Evolutionary conservation across 1,140 invertebrate species (phyloP).

Genomic region (Triops longicaudatus): DNA sequence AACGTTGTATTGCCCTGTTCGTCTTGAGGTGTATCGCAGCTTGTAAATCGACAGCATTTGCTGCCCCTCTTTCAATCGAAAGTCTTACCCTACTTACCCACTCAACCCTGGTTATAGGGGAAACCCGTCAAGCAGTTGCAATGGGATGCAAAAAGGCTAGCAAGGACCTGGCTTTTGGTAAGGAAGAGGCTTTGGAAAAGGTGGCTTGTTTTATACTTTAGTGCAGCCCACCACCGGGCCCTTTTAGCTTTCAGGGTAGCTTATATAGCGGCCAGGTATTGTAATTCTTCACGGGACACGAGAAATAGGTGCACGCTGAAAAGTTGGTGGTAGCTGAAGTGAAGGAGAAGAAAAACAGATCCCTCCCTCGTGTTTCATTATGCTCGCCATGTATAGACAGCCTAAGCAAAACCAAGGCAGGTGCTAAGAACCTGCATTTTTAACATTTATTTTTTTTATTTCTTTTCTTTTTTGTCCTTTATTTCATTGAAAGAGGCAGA

Average conservation of each 20-base stretch:
- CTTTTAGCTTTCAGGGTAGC: background rate
- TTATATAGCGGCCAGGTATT: conserved; percentile 16
- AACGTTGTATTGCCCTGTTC: background rate
- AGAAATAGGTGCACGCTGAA: background rate
- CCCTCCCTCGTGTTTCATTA: background rate
- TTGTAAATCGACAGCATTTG: conserved; percentile 9
- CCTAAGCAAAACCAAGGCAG: too few relatives aligned
- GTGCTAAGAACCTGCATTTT: too few relatives aligned
- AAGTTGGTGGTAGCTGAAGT: too few relatives aligned
- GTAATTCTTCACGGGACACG: conserved; percentile 23
- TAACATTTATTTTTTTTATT: too few relatives aligned
- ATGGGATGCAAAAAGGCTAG: background rate
- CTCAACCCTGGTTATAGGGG: background rate
- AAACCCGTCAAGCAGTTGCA: background rate
- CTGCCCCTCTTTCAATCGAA: background rate
- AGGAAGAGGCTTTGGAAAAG: background rate
- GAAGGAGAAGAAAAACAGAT: background rate
- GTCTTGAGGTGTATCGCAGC: background rate
- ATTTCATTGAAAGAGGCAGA: too few relatives aligned
- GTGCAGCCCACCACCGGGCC: background rate
- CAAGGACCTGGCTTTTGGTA: background rate
- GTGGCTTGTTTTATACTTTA: background rate
- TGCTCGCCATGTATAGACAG: background rate
- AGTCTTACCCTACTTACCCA: background rate
- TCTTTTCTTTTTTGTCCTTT: too few relatives aligned